These are phyloP conservation scores for Cyclopterus lumpus DNA, from an alignment of 2,797 vertebrate species.

Conservation along the genomic window DNA sequence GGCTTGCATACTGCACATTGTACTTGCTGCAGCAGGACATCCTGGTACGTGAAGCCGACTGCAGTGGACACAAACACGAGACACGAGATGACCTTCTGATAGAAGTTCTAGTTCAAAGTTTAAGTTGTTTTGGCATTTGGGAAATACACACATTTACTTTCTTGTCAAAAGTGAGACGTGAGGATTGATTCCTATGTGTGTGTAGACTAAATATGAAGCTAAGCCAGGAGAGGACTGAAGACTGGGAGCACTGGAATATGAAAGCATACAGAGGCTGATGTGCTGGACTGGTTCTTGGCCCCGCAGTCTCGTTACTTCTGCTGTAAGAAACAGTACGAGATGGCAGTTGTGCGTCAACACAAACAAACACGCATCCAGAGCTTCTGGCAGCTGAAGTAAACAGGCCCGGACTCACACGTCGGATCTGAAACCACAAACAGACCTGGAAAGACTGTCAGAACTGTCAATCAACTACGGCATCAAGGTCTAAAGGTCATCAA, in stretches of 20 bases:
- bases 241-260: neutral
- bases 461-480: neutral
- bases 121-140: neutral
- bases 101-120: neutral
- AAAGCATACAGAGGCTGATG: neutral
- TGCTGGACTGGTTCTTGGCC: neutral
- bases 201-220: neutral
- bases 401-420: neutral
- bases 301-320: neutral
- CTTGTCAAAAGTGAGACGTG: neutral
- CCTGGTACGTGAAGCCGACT: no score
- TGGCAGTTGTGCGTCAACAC: neutral
- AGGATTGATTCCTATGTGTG: neutral
- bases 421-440: neutral
- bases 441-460: neutral
- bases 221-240: neutral
- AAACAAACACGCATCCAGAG: neutral
- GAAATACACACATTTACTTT: neutral
- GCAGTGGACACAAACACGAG: no score
- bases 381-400: conserved; percentile 2
- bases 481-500: neutral
- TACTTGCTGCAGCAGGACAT: no score
- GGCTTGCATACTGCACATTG: no score
- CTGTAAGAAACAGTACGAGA: neutral
- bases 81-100: no score